Evolutionary conservation across 2,113 vertebrate genomes (phyloP), one percentile per base, ranked within the genome.

Genomic region (Brevimyrus niger): DNA sequence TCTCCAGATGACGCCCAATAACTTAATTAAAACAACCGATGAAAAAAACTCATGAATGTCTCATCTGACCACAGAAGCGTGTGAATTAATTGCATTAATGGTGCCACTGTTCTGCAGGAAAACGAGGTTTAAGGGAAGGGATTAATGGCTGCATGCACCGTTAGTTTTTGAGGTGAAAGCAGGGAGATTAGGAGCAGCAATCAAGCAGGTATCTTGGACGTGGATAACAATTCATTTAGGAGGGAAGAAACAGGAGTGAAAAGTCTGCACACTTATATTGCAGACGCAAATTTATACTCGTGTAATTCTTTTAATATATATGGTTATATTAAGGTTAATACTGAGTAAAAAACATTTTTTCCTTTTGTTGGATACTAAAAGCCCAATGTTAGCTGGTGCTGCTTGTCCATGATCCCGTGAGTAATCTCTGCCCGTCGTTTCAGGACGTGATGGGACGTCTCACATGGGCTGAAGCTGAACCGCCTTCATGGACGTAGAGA

Each of bases 41-140:
- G 53, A 11, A 23, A 92, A 90, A 85, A 69, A 91, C 58, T n/a
- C 55, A n/a, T 90, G 90, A 84, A 89, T 90, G 88, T 89, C 48
- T 90, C 17, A 83, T 55, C 51, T 46, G 88, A 89, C 80, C 80
- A n/a, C 80, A 38, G 69, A 23, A 42, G 76, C 13, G 51, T 21
- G 47, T 61, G 80, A 89, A 89, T 85, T 53, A 84, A 84, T 83
- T 15, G 48, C 69, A 31, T 19, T 27, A 46, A 31, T 46, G 10
- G 80, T 3, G 7, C 88, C 87, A 84, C 31, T 65, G 89, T 47
- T 86, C 86, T 27, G 50, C 80, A 19, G 42, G 51, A 69, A 76
- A 53, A 85, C 65, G 38, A 91, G 89, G 42, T 48, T 48, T 38
- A 86, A 55, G 38, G 21, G 27, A 55, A 84, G 35, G 88, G 80